Conservation (phyloP, 2,797 vertebrate genomes). For the Aldrovandia affinis region DNA sequence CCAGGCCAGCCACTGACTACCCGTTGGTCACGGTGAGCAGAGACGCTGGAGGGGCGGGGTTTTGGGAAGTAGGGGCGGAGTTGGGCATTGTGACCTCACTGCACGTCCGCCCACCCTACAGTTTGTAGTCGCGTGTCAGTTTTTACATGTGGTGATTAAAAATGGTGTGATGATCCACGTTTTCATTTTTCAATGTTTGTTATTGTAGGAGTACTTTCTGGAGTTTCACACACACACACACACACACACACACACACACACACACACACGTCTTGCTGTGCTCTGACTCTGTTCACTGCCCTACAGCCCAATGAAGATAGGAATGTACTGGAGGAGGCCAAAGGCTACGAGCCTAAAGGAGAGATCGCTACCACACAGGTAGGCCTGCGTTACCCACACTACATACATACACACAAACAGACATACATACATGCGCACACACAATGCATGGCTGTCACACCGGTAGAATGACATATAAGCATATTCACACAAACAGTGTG, state of each 20-base stretch:
- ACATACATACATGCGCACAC: not conserved
- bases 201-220: no score
- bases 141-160: no score
- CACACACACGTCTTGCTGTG: not conserved
- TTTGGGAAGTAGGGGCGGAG: not conserved
- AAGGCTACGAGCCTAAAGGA: constrained; percentile 80
- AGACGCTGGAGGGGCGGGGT: not conserved
- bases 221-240: not conserved
- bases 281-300: not conserved
- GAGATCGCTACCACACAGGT: constrained; percentile 7
- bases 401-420: not conserved
- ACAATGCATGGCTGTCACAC: not conserved
- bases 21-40: constrained; percentile 88
- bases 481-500: no score
- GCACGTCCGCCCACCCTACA: no score
- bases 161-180: not conserved
- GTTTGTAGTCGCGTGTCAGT: no score
- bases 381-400: not conserved
- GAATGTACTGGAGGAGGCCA: constrained; percentile 92
- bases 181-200: no score
- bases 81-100: not conserved
- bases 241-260: not conserved
- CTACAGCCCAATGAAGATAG: constrained; percentile 94
- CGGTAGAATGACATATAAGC: not conserved
- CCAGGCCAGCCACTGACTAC: constrained; percentile 86